Evolutionary conservation across 2,113 vertebrate genomes (phyloP).

Genomic region (Dipodomys stephensi): DNA sequence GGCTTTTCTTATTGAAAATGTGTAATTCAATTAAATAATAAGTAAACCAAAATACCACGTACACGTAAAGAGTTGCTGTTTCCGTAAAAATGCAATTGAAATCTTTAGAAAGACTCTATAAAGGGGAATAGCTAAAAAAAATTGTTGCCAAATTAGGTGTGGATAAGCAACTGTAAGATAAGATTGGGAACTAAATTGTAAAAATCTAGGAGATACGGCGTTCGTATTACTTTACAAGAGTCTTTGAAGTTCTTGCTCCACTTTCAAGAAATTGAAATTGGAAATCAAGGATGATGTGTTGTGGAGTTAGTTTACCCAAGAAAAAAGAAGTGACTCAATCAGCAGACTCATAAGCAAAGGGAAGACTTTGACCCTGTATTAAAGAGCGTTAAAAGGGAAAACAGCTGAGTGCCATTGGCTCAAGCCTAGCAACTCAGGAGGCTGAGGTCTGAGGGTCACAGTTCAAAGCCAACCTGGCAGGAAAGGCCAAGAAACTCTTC

Average conservation of each 20-base stretch:
- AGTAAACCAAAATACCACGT: constrained; percentile 46
- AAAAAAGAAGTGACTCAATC: not conserved
- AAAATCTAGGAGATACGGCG: constrained; percentile 30
- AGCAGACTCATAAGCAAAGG: not conserved
- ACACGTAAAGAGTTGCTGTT: constrained; percentile 9
- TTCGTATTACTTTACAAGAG: constrained; percentile 56
- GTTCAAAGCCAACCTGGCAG: too few relatives aligned
- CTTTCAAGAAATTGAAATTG: constrained; percentile 73
- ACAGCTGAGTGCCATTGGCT: not conserved
- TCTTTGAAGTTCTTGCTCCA: constrained; percentile 64
- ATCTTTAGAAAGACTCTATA: constrained; percentile 64
- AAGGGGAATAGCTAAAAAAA: constrained; percentile 70
- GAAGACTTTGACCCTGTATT: not conserved
- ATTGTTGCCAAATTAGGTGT: constrained; percentile 61
- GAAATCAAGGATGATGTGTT: constrained; percentile 33
- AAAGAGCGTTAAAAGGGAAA: constrained; percentile 51
- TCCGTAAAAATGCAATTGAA: constrained; percentile 47
- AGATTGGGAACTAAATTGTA: constrained; percentile 52
- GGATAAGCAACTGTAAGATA: constrained; percentile 40
- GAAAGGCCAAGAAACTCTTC: too few relatives aligned
- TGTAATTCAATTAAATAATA: constrained; percentile 56
- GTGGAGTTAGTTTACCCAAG: constrained; percentile 40
- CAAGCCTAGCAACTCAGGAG: too few relatives aligned
- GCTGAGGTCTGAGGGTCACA: too few relatives aligned
- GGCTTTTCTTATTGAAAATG: not conserved